phyloP scores from a whole-genome alignment of 2,113 vertebrate species.

The Triplophysa tibetana region DNA sequence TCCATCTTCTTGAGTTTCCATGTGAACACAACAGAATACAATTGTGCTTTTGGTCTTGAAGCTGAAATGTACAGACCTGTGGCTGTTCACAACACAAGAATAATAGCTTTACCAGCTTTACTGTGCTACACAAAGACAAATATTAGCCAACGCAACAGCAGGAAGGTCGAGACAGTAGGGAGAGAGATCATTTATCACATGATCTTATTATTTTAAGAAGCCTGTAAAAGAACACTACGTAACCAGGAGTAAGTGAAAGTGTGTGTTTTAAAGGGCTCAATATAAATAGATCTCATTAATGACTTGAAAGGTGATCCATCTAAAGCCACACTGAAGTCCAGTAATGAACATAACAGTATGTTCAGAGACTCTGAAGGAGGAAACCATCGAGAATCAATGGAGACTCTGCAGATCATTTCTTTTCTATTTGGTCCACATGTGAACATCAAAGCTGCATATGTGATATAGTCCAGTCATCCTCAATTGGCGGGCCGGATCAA shows the following conservation, averaged over 20 bases:
- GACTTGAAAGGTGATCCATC: not conserved
- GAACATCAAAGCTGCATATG: slow-evolving; percentile 16
- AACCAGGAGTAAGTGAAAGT: not conserved
- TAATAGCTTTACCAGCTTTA: no score
- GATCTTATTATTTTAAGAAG: not conserved
- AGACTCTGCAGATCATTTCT: slow-evolving; percentile 36
- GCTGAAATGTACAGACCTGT: no score
- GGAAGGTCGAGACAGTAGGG: not conserved
- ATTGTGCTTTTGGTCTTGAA: no score
- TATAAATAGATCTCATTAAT: not conserved
- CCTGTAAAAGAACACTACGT: not conserved
- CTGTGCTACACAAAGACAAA: not conserved
- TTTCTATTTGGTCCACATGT: slow-evolving; percentile 17
- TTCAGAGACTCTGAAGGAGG: not conserved
- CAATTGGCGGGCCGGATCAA: no score
- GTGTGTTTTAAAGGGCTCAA: slow-evolving; percentile 20
- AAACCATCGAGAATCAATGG: slow-evolving; percentile 3
- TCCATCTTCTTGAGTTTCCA: no score
- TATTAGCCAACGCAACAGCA: not conserved
- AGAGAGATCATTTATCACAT: not conserved
- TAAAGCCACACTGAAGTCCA: slow-evolving; percentile 1
- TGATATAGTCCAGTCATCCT: not conserved
- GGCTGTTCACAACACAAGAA: no score
- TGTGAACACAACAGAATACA: no score
- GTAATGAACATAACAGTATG: slow-evolving; percentile 32